Evolutionary conservation across 2,797 vertebrate species (phyloP), one percentile per base, ranked within the genome.

Genomic region (Pseudomugil gertrudae): DNA sequence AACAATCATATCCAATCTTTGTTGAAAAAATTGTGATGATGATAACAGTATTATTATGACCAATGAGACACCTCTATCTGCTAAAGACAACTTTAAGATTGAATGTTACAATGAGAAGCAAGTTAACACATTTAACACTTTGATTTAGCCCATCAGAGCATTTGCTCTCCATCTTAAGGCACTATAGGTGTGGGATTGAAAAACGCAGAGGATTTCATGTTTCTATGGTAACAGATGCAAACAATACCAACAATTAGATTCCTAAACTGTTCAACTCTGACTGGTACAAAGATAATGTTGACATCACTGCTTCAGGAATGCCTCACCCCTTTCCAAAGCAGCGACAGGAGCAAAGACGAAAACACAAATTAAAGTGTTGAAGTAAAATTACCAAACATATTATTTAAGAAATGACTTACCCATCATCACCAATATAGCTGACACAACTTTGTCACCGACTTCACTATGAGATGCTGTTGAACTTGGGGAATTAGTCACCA

Each of bases 161-260:
- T 38, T 27, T 9, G 27, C 15, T 53, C 50, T 43, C 15, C 40
- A 43, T 43, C 40, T n/a, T 27, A 1, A 27, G 17, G 15, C 13
- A 4, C 27, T 54, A 3, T 45, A 5, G 9, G 36, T 6, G 8
- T 24, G 1, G 26, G 52, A 55, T 5, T 10, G 13, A 11, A 24
- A 11, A 1, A 38, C 3, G n/a, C n/a, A 45, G 9, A 9, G 24
- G 6, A n/a, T 45, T 45, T 30, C 8, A 26, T 11, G 36, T 73
- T 43, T 50, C 57, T 57, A 59, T 27, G 54, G 55, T 33, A 60
- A 76, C 68, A 55, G 1, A 45, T 32, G 13, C 3, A 68, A 65
- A 55, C 29, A 52, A 47, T 35, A 27, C 51, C 47, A 45, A 53
- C 29, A 26, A 52, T 11, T 26, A 8, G 48, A 45, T 43, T 36